These are phyloP conservation scores for Ernsta delagoae DNA, from an alignment of 2,888 invertebrate species.

Conservation along the genomic window DNA sequence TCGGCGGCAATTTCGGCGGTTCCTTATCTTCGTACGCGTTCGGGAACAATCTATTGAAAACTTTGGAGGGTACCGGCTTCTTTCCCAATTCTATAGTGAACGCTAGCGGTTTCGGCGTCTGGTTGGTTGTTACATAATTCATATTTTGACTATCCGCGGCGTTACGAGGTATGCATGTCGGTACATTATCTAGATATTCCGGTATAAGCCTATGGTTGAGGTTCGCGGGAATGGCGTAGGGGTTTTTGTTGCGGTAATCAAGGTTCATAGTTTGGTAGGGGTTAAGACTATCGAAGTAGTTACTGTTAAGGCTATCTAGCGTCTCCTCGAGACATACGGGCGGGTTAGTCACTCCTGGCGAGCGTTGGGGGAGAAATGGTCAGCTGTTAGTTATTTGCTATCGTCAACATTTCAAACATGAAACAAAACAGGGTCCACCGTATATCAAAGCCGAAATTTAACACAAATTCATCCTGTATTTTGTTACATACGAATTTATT, in stretches of 20 bases:
- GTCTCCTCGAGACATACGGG: slow-evolving; percentile 66
- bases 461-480: background rate
- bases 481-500: too few species aligned
- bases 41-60: slow-evolving; percentile 75
- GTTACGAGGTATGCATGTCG: slow-evolving; percentile 77
- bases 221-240: slow-evolving; percentile 82
- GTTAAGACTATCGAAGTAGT: slow-evolving; percentile 77
- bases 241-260: slow-evolving; percentile 76
- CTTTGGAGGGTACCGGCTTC: slow-evolving; percentile 69
- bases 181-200: slow-evolving; percentile 60
- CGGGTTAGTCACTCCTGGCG: slow-evolving; percentile 65
- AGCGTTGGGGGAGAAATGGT: slow-evolving; percentile 62
- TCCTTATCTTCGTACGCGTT: slow-evolving; percentile 56
- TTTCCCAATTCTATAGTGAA: slow-evolving; percentile 71
- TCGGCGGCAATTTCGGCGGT: slow-evolving; percentile 60
- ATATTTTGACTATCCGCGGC: slow-evolving; percentile 57
- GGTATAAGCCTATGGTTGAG: slow-evolving; percentile 71
- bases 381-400: slow-evolving; percentile 46
- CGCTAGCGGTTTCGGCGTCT: slow-evolving; percentile 61
- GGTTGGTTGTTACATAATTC: slow-evolving; percentile 64
- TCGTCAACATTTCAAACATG: background rate
- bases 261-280: slow-evolving; percentile 60
- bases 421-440: background rate
- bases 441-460: background rate
- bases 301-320: slow-evolving; percentile 73